Conservation (phyloP, 2,797 vertebrate genomes). For the Tokudaia muenninki region DNA sequence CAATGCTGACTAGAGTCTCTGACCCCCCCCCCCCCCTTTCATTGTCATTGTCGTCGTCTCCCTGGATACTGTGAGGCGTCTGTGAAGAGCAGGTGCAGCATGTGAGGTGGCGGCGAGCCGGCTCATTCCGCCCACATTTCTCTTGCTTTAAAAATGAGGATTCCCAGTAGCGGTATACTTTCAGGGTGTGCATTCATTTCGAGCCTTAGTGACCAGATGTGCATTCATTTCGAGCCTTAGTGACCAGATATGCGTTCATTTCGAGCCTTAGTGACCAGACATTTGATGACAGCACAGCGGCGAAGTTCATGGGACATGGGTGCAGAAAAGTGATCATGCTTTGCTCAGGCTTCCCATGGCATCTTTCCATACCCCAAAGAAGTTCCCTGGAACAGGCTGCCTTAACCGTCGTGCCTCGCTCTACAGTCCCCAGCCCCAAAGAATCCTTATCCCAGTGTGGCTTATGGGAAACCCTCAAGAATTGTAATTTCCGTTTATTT, state of each 20-base stretch:
- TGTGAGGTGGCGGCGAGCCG: rapidly evolving
- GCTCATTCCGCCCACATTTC: not conserved
- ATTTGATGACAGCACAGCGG: not conserved
- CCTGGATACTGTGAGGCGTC: not conserved
- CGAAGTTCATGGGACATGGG: not conserved
- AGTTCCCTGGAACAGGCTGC: not conserved
- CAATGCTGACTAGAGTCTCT: not conserved
- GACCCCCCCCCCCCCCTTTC: not conserved
- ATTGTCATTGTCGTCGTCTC: not conserved
- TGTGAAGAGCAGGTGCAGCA: not conserved
- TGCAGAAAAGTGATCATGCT: not conserved
- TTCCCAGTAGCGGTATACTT: not conserved
- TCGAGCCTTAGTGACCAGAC: not conserved
- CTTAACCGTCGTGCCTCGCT: not conserved
- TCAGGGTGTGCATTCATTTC: not conserved
- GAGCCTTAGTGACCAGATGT: not conserved
- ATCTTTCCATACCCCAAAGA: not conserved
- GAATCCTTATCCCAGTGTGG: not conserved
- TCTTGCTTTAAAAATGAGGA: slow-evolving; percentile 47
- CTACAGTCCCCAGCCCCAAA: not conserved
- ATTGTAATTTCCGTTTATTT: not conserved
- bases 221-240: too few species aligned
- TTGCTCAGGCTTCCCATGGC: not conserved
- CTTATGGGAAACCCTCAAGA: not conserved
- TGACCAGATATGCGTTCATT: not conserved